phyloP scores from a whole-genome alignment of 2,113 vertebrate genomes.

The Puffinus mauretanicus region DNA sequence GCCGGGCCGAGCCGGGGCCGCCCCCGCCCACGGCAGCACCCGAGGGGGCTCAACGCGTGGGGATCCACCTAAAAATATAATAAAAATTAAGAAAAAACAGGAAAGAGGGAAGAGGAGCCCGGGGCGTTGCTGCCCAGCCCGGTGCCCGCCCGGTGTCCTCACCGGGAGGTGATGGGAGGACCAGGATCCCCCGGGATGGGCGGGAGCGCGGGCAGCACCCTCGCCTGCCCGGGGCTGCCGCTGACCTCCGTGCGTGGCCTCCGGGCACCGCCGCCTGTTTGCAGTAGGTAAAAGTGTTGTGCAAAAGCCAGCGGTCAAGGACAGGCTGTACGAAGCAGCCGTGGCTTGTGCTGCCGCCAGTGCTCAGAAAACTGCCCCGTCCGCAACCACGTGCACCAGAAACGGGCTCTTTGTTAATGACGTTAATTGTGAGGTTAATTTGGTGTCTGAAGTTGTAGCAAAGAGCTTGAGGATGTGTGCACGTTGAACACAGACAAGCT shows the following conservation, averaged over 20 bases:
- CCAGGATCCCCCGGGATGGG: background rate
- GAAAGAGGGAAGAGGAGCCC: background rate
- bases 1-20: too few species aligned
- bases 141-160: background rate
- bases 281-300: background rate
- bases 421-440: background rate
- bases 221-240: background rate
- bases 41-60: background rate
- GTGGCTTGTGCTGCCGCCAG: background rate
- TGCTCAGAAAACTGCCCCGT: background rate
- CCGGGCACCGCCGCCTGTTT: background rate
- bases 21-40: background rate
- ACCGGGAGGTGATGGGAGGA: background rate
- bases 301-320: background rate
- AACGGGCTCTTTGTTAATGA: background rate
- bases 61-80: accelerated
- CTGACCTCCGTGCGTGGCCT: background rate
- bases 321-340: background rate
- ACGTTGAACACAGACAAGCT: accelerated
- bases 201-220: background rate
- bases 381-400: background rate
- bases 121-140: background rate
- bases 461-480: background rate
- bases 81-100: background rate
- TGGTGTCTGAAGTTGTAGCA: background rate